Evolutionary conservation across 2,888 invertebrate genomes (phyloP).

Genomic region (Drosophila setosimentum): DNA sequence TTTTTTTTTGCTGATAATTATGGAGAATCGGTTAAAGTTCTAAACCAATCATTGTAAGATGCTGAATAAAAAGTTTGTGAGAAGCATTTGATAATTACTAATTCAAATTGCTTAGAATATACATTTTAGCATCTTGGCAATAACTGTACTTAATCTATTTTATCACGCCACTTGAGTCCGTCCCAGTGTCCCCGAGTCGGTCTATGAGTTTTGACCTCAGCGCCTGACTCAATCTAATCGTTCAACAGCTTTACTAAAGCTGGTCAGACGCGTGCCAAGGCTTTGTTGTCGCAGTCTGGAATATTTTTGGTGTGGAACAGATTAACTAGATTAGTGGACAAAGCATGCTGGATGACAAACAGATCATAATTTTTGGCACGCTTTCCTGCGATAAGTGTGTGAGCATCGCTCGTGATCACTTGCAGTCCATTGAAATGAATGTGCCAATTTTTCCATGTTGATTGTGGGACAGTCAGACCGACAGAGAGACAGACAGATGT

Average conservation of each 20-base stretch:
- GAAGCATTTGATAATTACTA: not conserved
- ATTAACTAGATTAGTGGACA: constrained; percentile 36
- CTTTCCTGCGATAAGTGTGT: constrained; percentile 25
- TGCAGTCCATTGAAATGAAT: constrained; percentile 28
- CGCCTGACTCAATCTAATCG: constrained; percentile 40
- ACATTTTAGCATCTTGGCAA: not conserved
- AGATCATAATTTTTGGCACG: constrained; percentile 20
- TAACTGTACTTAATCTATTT: constrained; percentile 34
- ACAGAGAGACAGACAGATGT: constrained; percentile 23
- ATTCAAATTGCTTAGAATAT: not conserved
- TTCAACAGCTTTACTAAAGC: constrained; percentile 47
- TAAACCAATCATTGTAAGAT: not conserved
- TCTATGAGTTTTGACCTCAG: constrained; percentile 35
- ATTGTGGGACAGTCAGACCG: constrained; percentile 15
- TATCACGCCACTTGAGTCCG: constrained; percentile 67
- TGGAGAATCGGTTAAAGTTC: not conserved
- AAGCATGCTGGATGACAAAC: constrained; percentile 22
- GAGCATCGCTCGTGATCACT: constrained; percentile 29
- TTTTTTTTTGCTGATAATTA: constrained; percentile 13
- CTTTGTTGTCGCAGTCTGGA: constrained; percentile 15
- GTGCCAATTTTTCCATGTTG: constrained; percentile 31
- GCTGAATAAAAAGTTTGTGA: not conserved
- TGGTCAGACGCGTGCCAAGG: constrained; percentile 47
- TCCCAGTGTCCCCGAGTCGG: constrained; percentile 21
- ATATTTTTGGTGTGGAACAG: not conserved